Base-by-base conservation (phyloP, 2,797 vertebrate genomes). In the Danio choprae region DNA sequence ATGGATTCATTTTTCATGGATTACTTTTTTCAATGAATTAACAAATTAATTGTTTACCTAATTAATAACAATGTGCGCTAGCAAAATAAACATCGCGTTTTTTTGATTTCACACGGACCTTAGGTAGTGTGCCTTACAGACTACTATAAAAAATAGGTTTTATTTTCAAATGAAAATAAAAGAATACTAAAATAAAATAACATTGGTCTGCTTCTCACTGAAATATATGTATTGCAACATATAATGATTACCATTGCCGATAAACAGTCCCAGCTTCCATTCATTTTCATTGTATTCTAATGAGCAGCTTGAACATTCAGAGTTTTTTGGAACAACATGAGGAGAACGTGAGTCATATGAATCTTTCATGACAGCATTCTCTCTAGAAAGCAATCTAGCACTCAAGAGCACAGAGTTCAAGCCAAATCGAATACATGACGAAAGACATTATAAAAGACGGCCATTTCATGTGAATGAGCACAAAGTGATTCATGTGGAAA, bases 321-420 rank as follows among this genome's bases (percentile, higher is more conserved):
- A 41, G 40, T 6, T 40, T 44, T 41, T 22, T 29, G 18, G 63
- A 60, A 59, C 38, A 67, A 41, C 38, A 46, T 50, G 78, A 51
- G 76, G 84, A 29, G 29, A 29, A 29, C 29, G 71, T 4, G 20
- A 73, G 70, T 56, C 20, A 56, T 73, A 40, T 73, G 55, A 43
- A 59, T 59, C 41, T 73, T 56, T 16, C 40, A 44, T 72, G 69
- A 56, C 29, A 53, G 53, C 38, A 59, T 44, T 73, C 20, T 20
- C 41, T 73, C 20, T 36, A n/a, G 18, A 72, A 73, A 73, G 40
- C 70, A 73, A 22, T 73, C 22, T 41, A 59, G 70, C n/a, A n/a
- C 7, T 73, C 7, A 6, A 72, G 18, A 56, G 18, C 38, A 41
- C 18, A 9, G 40, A 53, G n/a, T 43, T 56, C 51, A 72, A 44